Conservation (phyloP, 1,140 invertebrate genomes). For the Penaeus chinensis region DNA sequence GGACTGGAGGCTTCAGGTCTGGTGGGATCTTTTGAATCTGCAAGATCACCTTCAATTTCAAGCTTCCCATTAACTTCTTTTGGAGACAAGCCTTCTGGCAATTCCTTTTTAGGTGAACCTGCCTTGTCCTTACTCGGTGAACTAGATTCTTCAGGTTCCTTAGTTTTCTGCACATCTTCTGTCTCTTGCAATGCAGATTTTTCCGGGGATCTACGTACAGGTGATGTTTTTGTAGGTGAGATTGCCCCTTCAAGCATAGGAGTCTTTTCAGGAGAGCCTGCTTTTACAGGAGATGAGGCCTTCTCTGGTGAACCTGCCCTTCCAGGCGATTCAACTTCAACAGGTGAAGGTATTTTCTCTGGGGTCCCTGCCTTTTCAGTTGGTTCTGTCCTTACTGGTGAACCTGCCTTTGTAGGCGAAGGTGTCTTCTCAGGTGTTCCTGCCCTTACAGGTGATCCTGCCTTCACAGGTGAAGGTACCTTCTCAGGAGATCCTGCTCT, state of each 20-base stretch:
- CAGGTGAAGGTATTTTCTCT: not conserved
- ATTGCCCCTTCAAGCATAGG: slow-evolving; percentile 22
- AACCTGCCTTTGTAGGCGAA: not conserved
- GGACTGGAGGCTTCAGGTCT: slow-evolving; percentile 20
- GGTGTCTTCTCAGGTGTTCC: not conserved
- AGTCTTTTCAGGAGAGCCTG: too few relatives aligned
- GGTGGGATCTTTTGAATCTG: not conserved
- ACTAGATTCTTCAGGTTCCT: too few relatives aligned
- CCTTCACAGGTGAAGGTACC: slow-evolving; percentile 34
- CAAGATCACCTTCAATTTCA: not conserved
- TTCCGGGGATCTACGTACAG: not conserved
- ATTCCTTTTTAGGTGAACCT: too few relatives aligned
- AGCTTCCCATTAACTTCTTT: not conserved
- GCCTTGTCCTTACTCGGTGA: too few relatives aligned
- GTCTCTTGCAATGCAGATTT: slow-evolving; percentile 54
- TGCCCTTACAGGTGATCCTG: slow-evolving; percentile 57
- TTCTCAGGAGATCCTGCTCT: slow-evolving; percentile 6
- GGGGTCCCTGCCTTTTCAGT: not conserved
- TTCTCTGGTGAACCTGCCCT: too few relatives aligned
- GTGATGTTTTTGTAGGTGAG: slow-evolving; percentile 42
- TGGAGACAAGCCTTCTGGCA: not conserved
- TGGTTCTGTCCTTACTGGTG: not conserved
- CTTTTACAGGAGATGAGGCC: too few relatives aligned
- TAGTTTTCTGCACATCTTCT: slow-evolving; percentile 67
- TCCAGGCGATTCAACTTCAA: not conserved